Base-by-base conservation (phyloP, 2,113 vertebrate genomes). In the Apodemus sylvaticus region DNA sequence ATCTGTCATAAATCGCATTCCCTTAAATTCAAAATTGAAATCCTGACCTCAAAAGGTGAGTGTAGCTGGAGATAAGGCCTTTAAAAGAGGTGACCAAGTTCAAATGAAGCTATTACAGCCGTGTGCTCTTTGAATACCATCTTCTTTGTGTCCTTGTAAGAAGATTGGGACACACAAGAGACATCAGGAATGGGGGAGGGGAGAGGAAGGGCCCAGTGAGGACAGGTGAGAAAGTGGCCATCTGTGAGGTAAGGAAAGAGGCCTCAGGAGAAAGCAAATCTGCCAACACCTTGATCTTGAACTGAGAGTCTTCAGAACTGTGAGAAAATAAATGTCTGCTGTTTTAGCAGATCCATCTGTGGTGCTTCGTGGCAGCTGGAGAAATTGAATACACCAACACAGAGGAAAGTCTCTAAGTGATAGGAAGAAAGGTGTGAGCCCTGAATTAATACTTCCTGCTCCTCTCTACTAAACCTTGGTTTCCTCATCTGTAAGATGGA, bases 221-320 rank as follows among this genome's bases (percentile, higher is more conserved):
- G 93, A 96, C 96, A 96, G 71, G 66, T 5, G 13, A 82, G 53
- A 90, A 79, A 39, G 31, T 17, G 9, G 73, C 77, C 55, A 5
- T 94, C 90, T 95, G 89, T 39, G 42, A 85, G 58, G 42, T 70
- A 87, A 90, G 93, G 83, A 93, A 81, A 94, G 55, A 74, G 31
- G 31, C 79, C 95, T 97, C 96, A 64, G 48, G 94, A 95, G 97
- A 92, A 93, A 83, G 45, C 51, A 90, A 81, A 90, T 42, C 81
- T 96, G 92, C 64, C 76, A 66, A 97, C 91, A 92, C 94, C 79
- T 92, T 66, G 64, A 73, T 94, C 92, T 94, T 87, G 70, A 60
- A 85, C 88, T 92, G 77, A 48, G 74, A 68, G 79, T 64, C 70
- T 92, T 89, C 74, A 90, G 85, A 79, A 97, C 39, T 51, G 86